phyloP scores from a whole-genome alignment of 2,797 vertebrate species.

The Lates japonicus region DNA sequence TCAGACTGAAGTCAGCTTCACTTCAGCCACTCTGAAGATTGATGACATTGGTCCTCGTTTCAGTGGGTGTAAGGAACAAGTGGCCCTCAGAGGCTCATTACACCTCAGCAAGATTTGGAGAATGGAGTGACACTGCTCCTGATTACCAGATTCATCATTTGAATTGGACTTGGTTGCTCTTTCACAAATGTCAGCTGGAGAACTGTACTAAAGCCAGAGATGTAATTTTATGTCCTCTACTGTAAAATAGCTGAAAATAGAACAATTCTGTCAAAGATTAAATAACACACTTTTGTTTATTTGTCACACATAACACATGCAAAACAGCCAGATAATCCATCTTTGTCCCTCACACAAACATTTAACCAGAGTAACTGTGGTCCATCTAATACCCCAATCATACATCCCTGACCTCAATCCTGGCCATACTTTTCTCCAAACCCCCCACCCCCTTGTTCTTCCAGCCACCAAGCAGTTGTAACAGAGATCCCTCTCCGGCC shows the following conservation, averaged over 20 bases:
- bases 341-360: conserved; percentile 56
- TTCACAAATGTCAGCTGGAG: conserved; percentile 56
- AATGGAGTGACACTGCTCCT: conserved; percentile 64
- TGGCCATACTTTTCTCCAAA: conserved; percentile 41
- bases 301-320: conserved; percentile 32
- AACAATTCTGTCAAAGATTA: neutral
- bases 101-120: conserved; percentile 67
- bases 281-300: conserved; percentile 31
- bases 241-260: conserved; percentile 9
- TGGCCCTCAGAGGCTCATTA: conserved; percentile 79
- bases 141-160: conserved; percentile 75
- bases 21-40: conserved; percentile 72
- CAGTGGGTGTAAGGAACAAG: conserved; percentile 73
- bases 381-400: conserved; percentile 66
- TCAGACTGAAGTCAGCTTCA: conserved; percentile 66
- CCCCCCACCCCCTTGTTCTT: conserved; percentile 35
- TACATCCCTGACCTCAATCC: conserved; percentile 79
- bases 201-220: conserved; percentile 35
- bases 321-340: conserved; percentile 70
- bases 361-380: conserved; percentile 56
- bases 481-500: conserved; percentile 53
- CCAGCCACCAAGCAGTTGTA: conserved; percentile 48
- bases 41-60: conserved; percentile 72
- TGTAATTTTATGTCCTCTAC: neutral
- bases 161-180: conserved; percentile 47